A percentile compares a stretch with the other conserved stretches of the same genome.
These are phyloP conservation scores for Cromileptes altivelis DNA, from an alignment of 2,113 vertebrate species.

Conservation along the genomic window DNA sequence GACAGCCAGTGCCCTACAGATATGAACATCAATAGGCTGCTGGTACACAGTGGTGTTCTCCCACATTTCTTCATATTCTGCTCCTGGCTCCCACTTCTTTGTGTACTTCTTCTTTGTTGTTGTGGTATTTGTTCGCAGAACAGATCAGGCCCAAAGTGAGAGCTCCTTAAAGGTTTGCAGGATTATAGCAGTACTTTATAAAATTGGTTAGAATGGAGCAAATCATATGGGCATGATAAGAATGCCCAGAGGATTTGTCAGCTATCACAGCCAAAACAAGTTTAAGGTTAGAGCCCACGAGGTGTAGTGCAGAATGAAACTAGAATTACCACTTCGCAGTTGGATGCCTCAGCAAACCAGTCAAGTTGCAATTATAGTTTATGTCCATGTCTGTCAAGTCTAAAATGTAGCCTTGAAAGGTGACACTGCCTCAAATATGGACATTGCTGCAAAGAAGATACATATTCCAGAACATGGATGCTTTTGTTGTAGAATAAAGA, in stretches of 20 bases:
- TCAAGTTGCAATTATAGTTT: too few relatives aligned
- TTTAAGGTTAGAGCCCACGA: background rate
- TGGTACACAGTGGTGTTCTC: background rate
- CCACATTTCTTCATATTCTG: background rate
- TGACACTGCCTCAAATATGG: too few relatives aligned
- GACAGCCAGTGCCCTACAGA: constrained; percentile 4
- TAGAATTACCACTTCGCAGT: too few relatives aligned
- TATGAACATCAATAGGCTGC: background rate
- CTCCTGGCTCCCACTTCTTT: background rate
- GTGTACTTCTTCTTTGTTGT: background rate
- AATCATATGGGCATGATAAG: background rate
- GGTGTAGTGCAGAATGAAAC: background rate
- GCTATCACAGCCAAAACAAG: background rate
- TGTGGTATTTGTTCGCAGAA: background rate
- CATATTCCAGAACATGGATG: too few relatives aligned
- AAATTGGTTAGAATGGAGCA: background rate
- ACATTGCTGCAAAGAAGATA: too few relatives aligned
- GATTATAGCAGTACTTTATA: background rate
- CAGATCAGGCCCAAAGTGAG: background rate
- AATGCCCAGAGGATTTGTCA: background rate
- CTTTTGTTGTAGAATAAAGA: too few relatives aligned
- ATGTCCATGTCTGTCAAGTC: too few relatives aligned
- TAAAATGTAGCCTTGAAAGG: too few relatives aligned
- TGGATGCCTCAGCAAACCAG: too few relatives aligned
- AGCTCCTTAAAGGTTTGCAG: background rate